Percentiles rank a stretch among this genome's conserved stretches.
Conservation (phyloP, 2,888 invertebrate genomes). For the Ptychoptera contaminata region DNA sequence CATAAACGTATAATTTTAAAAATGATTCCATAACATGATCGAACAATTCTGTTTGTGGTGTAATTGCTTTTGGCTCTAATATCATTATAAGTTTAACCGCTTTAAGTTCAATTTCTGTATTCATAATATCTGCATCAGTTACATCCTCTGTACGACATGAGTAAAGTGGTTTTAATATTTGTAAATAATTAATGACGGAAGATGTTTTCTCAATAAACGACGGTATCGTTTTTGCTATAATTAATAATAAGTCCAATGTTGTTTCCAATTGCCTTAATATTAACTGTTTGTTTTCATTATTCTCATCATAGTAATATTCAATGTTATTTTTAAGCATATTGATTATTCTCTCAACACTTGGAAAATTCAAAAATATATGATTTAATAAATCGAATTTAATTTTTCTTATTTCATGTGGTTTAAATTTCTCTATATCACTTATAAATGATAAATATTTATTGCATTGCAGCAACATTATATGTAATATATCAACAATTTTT, state of each 20-base stretch:
- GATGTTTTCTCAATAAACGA: conserved; percentile 26
- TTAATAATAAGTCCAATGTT: conserved; percentile 23
- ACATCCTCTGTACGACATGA: background rate
- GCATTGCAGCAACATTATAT: conserved; percentile 26
- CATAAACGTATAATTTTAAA: conserved; percentile 34
- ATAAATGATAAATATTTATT: conserved; percentile 24
- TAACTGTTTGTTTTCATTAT: conserved; percentile 22
- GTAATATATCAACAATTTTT: conserved; percentile 23
- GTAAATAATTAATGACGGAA: conserved; percentile 25
- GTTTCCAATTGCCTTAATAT: conserved; percentile 25
- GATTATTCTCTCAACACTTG: conserved; percentile 23
- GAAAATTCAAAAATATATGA: conserved; percentile 26
- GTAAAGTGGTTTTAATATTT: conserved; percentile 24
- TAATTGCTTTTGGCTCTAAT: conserved; percentile 34
- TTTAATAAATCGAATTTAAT: conserved; percentile 29
- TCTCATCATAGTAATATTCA: conserved; percentile 35
- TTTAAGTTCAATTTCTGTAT: conserved; percentile 13
- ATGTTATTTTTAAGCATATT: conserved; percentile 12
- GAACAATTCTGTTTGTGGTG: conserved; percentile 37
- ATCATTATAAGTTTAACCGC: conserved; percentile 25
- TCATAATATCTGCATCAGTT: conserved; percentile 5
- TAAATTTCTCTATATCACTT: conserved; percentile 19
- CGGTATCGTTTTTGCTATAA: conserved; percentile 25
- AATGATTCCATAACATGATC: conserved; percentile 39
- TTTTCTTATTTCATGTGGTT: conserved; percentile 20